Evolutionary conservation across 1,140 invertebrate species (phyloP), one percentile per base, ranked within the genome.

Genomic region (Zaprionus lachaisei): DNA sequence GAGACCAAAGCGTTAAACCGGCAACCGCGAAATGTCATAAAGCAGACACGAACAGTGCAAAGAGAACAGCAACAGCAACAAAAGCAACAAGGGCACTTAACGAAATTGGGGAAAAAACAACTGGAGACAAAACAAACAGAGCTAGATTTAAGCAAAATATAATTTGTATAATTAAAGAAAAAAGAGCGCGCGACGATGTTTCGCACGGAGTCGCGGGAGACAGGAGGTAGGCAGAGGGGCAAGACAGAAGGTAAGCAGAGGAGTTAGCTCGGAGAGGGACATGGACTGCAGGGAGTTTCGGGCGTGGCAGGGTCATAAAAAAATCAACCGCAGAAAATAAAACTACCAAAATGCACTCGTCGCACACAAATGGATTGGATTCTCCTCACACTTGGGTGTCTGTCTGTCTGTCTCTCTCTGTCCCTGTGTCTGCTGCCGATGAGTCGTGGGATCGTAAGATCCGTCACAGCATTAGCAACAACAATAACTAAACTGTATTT

Each of bases 91-190:
- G 51, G 24, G 28, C 68, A 76, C 34, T 70, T 70, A 57, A 63
- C 47, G 47, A 51, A 51, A 51, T 51, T 51, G 47, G 47, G 20
- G 47, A 51, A 51, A 47, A 51, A 51, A 51, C 47, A 51, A 51
- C 12, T 51, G 20, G 47, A 41, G 54, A 65, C 49, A 76, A 71
- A 64, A 63, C 61, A 51, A 57, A 12, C 72, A 51, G 37, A 68
- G 72, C 12, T 69, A 70, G 66, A 62, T 74, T 74, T 63, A 28
- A 70, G 24, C n/a, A 72, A 66, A 65, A 73, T 72, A 72, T 72
- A 71, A 89, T 84, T 89, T 79, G 81, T 83, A 79, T 87, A 89
- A 89, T 87, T 87, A 81, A 71, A 71, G 69, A 69, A 67, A 82
- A 68, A 75, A 66, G 80, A 87, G 63, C 67, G 57, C 64, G 61